Evolutionary conservation across 2,888 invertebrate genomes (phyloP).

Genomic region (Boloria euphrosyne): DNA sequence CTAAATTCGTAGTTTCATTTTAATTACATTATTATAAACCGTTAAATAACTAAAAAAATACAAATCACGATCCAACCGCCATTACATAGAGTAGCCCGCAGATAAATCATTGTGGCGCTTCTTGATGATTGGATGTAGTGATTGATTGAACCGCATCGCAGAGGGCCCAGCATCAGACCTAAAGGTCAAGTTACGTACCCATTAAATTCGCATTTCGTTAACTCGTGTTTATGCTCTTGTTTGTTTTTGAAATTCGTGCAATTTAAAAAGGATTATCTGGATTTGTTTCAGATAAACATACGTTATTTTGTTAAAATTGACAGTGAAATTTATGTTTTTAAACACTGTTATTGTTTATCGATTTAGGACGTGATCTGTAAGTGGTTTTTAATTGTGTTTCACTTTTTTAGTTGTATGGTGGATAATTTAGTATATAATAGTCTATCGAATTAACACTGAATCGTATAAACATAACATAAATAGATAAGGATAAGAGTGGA

Average conservation of each 20-base stretch:
- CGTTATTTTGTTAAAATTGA: slow-evolving; percentile 7
- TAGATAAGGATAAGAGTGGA: too few species aligned
- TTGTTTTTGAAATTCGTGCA: slow-evolving; percentile 32
- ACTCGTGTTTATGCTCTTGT: slow-evolving; percentile 31
- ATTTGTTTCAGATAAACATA: slow-evolving; percentile 20
- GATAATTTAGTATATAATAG: too few species aligned
- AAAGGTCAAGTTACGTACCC: slow-evolving; percentile 30
- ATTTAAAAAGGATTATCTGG: slow-evolving; percentile 38
- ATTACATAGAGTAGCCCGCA: slow-evolving; percentile 45
- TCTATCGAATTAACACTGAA: too few species aligned
- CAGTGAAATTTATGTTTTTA: not conserved
- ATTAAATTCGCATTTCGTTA: slow-evolving; percentile 40
- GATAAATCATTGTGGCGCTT: slow-evolving; percentile 78
- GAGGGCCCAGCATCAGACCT: slow-evolving; percentile 33
- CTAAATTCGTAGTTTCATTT: slow-evolving; percentile 21
- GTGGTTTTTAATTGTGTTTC: too few species aligned
- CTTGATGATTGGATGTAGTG: slow-evolving; percentile 73
- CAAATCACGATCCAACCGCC: slow-evolving; percentile 52
- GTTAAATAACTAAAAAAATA: slow-evolving; percentile 36
- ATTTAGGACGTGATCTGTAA: too few species aligned
- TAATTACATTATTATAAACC: slow-evolving; percentile 34
- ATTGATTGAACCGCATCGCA: slow-evolving; percentile 57
- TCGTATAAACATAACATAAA: too few species aligned
- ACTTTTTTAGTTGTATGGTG: too few species aligned
- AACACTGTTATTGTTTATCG: too few species aligned